Evolutionary conservation across 2,797 vertebrate genomes (phyloP).

Genomic region (Prunella strophiata): DNA sequence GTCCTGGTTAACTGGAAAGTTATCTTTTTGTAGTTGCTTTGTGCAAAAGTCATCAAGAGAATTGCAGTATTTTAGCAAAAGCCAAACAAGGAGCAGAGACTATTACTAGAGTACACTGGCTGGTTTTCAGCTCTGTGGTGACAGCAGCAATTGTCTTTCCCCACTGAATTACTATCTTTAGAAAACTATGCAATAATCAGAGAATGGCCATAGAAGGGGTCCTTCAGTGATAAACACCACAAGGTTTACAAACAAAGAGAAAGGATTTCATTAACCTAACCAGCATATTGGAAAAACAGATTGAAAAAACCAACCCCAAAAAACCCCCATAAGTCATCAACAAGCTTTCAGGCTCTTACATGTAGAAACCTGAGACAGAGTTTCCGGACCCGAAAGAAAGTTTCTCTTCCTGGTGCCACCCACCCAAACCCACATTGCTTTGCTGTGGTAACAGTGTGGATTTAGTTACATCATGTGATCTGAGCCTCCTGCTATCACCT

Average conservation of each 20-base stretch:
- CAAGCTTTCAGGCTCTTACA: background rate
- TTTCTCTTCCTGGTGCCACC: background rate
- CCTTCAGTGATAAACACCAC: background rate
- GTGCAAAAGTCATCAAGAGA: background rate
- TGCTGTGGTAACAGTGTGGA: background rate
- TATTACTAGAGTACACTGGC: background rate
- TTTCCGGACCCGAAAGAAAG: slow-evolving; percentile 39
- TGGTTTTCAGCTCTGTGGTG: background rate
- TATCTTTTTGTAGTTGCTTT: background rate
- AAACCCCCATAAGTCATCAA: background rate
- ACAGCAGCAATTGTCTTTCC: background rate
- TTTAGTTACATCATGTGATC: background rate
- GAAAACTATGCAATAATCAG: background rate
- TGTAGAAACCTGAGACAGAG: background rate
- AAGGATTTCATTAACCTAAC: background rate
- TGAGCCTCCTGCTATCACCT: background rate
- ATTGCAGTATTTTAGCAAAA: background rate
- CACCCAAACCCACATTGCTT: slow-evolving; percentile 22
- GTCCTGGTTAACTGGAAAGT: background rate
- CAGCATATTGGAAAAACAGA: background rate
- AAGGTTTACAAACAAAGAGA: background rate
- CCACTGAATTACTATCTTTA: background rate
- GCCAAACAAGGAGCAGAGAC: background rate
- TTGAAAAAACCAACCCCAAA: background rate
- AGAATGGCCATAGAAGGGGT: background rate